A percentile compares a stretch with the other conserved stretches of the same genome.
Conservation (phyloP, 2,797 vertebrate genomes). For the Propithecus perrieri region DNA sequence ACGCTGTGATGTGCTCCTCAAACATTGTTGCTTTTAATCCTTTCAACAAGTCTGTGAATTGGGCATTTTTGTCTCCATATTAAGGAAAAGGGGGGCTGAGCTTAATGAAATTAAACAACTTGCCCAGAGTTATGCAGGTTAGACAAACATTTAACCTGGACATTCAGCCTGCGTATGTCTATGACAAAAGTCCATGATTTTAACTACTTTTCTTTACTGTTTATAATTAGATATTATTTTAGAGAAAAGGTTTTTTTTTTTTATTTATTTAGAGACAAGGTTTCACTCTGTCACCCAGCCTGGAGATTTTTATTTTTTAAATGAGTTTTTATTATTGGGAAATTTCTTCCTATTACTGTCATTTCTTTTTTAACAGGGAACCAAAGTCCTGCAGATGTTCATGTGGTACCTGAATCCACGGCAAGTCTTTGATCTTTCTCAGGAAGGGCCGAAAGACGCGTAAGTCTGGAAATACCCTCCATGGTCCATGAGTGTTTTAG, state of each 20-base stretch:
- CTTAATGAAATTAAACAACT: not conserved
- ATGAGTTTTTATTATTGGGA: not conserved
- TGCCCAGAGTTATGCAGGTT: not conserved
- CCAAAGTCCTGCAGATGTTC: constrained; percentile 98
- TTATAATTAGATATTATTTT: not conserved
- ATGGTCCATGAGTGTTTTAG: rapidly evolving
- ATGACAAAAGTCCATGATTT: not conserved
- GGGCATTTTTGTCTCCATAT: not conserved
- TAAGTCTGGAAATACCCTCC: constrained; percentile 85
- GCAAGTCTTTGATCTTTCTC: constrained; percentile 98
- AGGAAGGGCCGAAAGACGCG: constrained; percentile 97
- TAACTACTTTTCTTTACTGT: not conserved
- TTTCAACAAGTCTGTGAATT: not conserved
- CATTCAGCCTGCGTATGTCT: not conserved
- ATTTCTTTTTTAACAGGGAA: constrained; percentile 88
- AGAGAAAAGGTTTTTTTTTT: not conserved
- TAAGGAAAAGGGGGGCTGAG: not conserved
- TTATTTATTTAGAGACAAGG: not conserved
- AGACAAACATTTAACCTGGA: not conserved
- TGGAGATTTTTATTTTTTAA: not conserved
- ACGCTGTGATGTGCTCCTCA: not conserved
- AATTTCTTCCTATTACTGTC: not conserved
- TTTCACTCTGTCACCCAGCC: not conserved
- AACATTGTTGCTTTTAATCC: not conserved
- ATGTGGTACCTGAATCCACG: constrained; percentile 99